These are phyloP conservation scores for Euplagia quadripunctaria DNA, from an alignment of 2,888 invertebrate genomes.

Conservation along the genomic window DNA sequence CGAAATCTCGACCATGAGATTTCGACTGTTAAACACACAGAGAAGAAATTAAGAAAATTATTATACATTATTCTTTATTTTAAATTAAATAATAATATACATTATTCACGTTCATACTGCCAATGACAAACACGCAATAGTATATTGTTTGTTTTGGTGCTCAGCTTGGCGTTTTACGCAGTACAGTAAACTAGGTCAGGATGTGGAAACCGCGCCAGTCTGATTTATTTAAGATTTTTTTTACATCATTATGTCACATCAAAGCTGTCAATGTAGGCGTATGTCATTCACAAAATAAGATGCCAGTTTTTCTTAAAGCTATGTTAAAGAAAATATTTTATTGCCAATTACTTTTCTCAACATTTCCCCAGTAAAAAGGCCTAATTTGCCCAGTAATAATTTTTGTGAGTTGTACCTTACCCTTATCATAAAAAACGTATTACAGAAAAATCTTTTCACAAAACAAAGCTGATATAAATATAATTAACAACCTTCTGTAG, in stretches of 20 bases:
- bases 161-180: background rate
- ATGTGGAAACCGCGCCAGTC: background rate
- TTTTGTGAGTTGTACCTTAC: too few species aligned
- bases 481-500: background rate
- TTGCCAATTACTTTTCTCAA: too few species aligned
- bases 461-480: background rate
- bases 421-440: too few species aligned
- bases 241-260: background rate
- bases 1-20: too few species aligned
- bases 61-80: too few species aligned
- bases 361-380: too few species aligned
- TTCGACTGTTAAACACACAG: too few species aligned
- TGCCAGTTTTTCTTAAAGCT: too few species aligned
- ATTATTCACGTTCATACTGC: background rate
- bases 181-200: background rate
- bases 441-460: background rate
- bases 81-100: background rate
- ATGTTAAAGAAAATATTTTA: too few species aligned
- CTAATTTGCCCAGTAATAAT: too few species aligned
- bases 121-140: background rate
- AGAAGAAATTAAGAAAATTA: too few species aligned
- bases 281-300: background rate
- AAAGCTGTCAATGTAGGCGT: background rate
- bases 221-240: conserved; percentile 1
- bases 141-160: background rate